These are phyloP conservation scores for Ceyx melanurus DNA, from an alignment of 2,113 vertebrate genomes.

Conservation along the genomic window DNA sequence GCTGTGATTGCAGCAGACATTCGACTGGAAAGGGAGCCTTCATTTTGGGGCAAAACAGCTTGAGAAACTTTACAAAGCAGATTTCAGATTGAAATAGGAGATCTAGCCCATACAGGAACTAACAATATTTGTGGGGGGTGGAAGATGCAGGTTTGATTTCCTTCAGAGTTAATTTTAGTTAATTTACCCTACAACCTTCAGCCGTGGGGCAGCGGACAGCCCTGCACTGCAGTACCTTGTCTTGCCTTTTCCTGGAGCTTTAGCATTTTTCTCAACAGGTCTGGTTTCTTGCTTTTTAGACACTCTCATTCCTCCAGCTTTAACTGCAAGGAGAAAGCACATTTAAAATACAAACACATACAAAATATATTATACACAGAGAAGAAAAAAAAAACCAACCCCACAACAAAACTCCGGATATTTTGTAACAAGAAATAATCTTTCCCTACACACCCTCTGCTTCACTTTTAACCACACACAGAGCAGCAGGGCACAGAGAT, in stretches of 20 bases:
- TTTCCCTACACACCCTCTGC: background rate
- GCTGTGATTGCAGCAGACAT: too few species aligned
- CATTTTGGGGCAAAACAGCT: background rate
- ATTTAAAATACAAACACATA: background rate
- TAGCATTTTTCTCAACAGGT: slow-evolving; percentile 77
- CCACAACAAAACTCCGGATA: background rate
- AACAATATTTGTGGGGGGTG: background rate
- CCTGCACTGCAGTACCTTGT: slow-evolving; percentile 72
- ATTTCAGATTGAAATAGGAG: background rate
- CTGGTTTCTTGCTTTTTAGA: slow-evolving; percentile 85
- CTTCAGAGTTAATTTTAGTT: background rate
- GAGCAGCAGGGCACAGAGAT: background rate
- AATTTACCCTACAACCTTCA: background rate
- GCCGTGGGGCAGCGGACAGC: background rate
- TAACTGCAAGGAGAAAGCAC: slow-evolving; percentile 75
- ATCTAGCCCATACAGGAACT: background rate
- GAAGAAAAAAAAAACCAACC: background rate
- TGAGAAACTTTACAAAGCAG: background rate
- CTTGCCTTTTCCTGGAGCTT: slow-evolving; percentile 77
- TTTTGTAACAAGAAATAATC: background rate
- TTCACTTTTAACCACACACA: background rate
- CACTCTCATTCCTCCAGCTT: slow-evolving; percentile 88
- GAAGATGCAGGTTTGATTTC: background rate
- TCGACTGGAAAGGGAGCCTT: background rate
- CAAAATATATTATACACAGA: background rate